Conservation (phyloP, 2,888 invertebrate species). For the Drosophila merina region DNA sequence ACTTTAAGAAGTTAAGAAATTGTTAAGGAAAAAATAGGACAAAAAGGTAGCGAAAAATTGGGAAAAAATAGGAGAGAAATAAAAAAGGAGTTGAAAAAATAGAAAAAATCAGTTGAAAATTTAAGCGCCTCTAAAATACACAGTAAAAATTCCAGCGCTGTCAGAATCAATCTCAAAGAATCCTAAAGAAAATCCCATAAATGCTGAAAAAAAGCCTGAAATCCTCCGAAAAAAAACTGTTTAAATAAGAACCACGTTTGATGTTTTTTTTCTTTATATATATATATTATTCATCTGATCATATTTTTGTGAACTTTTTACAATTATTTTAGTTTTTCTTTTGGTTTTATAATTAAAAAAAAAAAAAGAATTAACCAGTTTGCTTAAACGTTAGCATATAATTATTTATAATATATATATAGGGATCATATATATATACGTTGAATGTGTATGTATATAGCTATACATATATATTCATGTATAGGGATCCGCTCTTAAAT, state of each 20-base stretch:
- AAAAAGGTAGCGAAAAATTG: no score
- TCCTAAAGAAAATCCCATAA: neutral
- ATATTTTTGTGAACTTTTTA: slow-evolving; percentile 78
- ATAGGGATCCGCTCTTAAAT: slow-evolving; percentile 62
- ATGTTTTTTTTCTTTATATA: slow-evolving; percentile 54
- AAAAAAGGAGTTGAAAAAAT: no score
- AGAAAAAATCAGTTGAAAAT: no score
- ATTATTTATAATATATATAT: slow-evolving; percentile 44
- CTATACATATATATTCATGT: slow-evolving; percentile 30
- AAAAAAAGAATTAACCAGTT: slow-evolving; percentile 78
- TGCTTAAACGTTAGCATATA: slow-evolving; percentile 62
- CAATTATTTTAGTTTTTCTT: slow-evolving; percentile 70
- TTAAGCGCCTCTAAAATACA: no score
- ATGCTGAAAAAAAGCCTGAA: neutral
- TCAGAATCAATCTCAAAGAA: no score
- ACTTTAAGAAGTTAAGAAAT: no score
- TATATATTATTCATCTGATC: slow-evolving; percentile 79
- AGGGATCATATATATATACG: slow-evolving; percentile 33
- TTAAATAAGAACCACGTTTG: slow-evolving; percentile 29
- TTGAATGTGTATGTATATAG: slow-evolving; percentile 21
- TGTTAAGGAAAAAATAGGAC: no score
- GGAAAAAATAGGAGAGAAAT: no score
- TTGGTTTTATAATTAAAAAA: slow-evolving; percentile 64
- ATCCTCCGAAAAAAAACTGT: neutral
- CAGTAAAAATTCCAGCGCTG: no score